A percentile compares a stretch with the other conserved stretches of the same genome.
Evolutionary conservation across 2,113 vertebrate genomes (phyloP).

Genomic region (Triplophysa siluroides): DNA sequence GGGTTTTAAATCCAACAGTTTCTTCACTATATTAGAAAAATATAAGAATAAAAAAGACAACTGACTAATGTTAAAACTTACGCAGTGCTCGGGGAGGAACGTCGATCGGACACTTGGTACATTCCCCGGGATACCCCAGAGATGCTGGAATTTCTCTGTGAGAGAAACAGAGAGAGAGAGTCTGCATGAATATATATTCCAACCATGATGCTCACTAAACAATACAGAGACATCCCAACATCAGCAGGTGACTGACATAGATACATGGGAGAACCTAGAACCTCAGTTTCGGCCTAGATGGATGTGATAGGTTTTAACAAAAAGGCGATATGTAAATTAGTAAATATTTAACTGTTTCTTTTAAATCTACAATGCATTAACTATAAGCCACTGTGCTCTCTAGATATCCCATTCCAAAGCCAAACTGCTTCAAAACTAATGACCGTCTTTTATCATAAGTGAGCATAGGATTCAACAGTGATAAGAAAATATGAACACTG

Average conservation of each 20-base stretch:
- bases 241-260: background rate
- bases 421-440: background rate
- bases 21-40: no score
- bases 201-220: background rate
- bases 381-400: no score
- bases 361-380: no score
- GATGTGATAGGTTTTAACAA: no score
- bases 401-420: background rate
- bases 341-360: no score
- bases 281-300: no score
- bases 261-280: background rate
- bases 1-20: no score
- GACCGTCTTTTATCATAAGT: background rate
- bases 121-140: constrained; percentile 76
- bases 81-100: constrained; percentile 78
- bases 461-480: background rate
- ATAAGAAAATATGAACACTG: background rate
- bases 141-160: constrained; percentile 76
- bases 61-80: constrained; percentile 54
- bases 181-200: background rate
- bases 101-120: constrained; percentile 77
- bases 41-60: no score
- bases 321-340: no score
- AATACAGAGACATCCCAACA: background rate
- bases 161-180: background rate